phyloP scores from a whole-genome alignment of 2,888 invertebrate genomes.

The Dynastes grantii region DNA sequence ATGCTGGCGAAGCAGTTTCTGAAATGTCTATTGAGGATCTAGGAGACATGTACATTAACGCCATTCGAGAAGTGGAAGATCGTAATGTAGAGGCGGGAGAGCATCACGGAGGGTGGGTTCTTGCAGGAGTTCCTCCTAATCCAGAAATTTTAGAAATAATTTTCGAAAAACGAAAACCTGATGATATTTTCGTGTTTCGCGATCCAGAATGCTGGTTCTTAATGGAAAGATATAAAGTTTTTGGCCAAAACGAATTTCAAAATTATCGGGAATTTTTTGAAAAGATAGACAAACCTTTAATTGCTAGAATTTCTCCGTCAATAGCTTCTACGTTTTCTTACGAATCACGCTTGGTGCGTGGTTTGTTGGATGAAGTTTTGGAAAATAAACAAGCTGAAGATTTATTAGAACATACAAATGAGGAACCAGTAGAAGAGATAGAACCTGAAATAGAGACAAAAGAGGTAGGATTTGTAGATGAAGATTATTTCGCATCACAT shows the following conservation, averaged over 20 bases:
- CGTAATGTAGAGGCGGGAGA: constrained; percentile 63
- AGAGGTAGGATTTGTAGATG: constrained; percentile 45
- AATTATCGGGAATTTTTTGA: constrained; percentile 64
- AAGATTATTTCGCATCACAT: constrained; percentile 49
- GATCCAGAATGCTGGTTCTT: constrained; percentile 71
- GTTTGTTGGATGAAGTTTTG: constrained; percentile 57
- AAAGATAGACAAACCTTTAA: constrained; percentile 60
- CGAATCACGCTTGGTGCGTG: constrained; percentile 52
- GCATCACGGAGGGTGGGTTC: constrained; percentile 73
- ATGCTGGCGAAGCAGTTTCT: constrained; percentile 69
- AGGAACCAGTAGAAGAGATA: constrained; percentile 9
- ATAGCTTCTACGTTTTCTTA: constrained; percentile 54
- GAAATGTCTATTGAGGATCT: constrained; percentile 71
- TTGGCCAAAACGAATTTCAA: constrained; percentile 59
- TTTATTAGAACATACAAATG: constrained; percentile 20
- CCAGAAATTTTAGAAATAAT: constrained; percentile 72
- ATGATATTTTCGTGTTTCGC: constrained; percentile 74
- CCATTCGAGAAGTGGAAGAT: constrained; percentile 69
- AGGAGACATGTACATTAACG: constrained; percentile 68
- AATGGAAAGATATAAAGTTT: constrained; percentile 59
- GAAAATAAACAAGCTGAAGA: constrained; percentile 51
- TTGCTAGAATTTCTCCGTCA: constrained; percentile 61
- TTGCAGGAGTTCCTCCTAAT: constrained; percentile 75
- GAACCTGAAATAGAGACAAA: constrained; percentile 8
- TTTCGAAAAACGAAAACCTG: constrained; percentile 71